These are phyloP conservation scores for Phlogophora meticulosa DNA, from an alignment of 2,888 invertebrate species.

Conservation along the genomic window DNA sequence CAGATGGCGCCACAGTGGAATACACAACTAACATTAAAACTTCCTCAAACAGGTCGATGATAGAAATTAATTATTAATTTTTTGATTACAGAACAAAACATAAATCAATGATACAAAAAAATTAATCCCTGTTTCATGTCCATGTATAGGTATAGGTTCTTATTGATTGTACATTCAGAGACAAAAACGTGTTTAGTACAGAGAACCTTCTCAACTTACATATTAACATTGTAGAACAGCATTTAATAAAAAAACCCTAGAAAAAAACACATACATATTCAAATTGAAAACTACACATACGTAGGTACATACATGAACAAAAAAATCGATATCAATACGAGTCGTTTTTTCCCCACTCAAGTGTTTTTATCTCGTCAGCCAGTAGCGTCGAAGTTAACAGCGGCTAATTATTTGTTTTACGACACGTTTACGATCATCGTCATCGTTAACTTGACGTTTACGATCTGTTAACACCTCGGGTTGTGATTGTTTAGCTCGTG, in stretches of 20 bases:
- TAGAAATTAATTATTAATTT: background rate
- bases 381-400: conserved; percentile 72
- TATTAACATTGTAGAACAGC: background rate
- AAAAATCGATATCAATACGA: conserved; percentile 38
- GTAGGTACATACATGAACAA: conserved; percentile 6
- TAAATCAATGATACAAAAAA: background rate
- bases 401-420: conserved; percentile 89
- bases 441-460: conserved; percentile 88
- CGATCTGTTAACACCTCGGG: conserved; percentile 86
- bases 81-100: background rate
- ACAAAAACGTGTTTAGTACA: background rate
- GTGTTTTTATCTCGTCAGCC: conserved; percentile 67
- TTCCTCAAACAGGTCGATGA: background rate
- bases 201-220: background rate
- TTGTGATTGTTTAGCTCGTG: conserved; percentile 80
- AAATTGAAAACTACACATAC: conserved; percentile 7
- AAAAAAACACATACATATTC: conserved; percentile 11
- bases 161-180: no score
- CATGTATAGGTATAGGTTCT: no score
- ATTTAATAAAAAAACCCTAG: background rate
- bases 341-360: conserved; percentile 56
- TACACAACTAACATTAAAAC: background rate
- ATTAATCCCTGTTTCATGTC: background rate
- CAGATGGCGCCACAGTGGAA: conserved; percentile 76
- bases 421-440: conserved; percentile 87